Percentiles rank a stretch among this genome's conserved stretches.
These are phyloP conservation scores for Sciurus niger DNA, from an alignment of 2,113 vertebrate genomes.

Conservation along the genomic window DNA sequence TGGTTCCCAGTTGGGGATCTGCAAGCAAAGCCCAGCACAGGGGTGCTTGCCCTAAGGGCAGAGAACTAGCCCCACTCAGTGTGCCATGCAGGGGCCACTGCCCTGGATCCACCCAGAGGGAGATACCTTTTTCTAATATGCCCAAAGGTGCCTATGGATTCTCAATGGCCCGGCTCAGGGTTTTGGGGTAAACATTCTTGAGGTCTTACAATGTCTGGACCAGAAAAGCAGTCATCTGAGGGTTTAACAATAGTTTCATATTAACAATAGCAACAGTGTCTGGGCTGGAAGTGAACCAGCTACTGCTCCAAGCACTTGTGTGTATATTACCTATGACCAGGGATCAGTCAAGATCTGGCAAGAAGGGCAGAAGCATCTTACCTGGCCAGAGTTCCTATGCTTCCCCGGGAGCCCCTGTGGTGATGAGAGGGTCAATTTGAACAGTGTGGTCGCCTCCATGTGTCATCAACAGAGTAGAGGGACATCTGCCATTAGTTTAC, in stretches of 20 bases:
- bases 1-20: no score
- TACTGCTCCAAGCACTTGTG: neutral
- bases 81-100: neutral
- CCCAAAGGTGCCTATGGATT: neutral
- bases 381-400: neutral
- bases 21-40: no score
- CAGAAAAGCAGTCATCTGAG: neutral
- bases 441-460: neutral
- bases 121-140: neutral
- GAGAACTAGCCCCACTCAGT: neutral
- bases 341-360: neutral
- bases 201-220: neutral
- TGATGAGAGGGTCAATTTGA: neutral
- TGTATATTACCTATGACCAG: neutral
- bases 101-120: neutral
- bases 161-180: neutral
- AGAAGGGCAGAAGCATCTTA: neutral
- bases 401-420: neutral
- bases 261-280: neutral
- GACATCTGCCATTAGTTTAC: neutral
- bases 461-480: neutral
- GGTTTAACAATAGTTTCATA: rapidly evolving
- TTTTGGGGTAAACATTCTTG: neutral
- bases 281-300: neutral
- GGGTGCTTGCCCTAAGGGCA: neutral